Evolutionary conservation across 2,797 vertebrate species (phyloP), one percentile per base, ranked within the genome.

Genomic region (Fratercula arctica): DNA sequence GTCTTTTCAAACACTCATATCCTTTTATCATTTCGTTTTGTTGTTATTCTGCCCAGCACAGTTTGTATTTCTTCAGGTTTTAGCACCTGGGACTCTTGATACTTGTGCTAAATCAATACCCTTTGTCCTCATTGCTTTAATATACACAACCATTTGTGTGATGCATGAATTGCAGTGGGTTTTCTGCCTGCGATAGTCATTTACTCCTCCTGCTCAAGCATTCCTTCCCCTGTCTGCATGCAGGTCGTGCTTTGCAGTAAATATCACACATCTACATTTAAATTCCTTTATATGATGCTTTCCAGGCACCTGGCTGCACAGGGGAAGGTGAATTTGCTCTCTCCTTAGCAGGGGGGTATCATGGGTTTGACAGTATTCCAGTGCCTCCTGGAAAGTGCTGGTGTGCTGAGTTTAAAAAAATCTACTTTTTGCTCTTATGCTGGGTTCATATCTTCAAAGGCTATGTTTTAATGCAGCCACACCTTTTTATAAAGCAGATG

Each of bases 51-150:
- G 93, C 95, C 95, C 89, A 85, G 94, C 33, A 92, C 82, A 87
- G 96, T 97, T 96, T 97, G 95, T 94, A 94, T 96, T 97, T 96
- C 94, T 97, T 94, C 95, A 85, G 96, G 92, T 96, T 94, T 96
- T 96, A 96, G 94, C 96, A 97, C 97, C 97, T 97, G 95, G 95
- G 95, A 97, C 92, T 95, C 96, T 94, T 77, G 92, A 93, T 95
- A 95, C 91, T 96, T 93, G 95, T 87, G 93, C 95, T 97, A 97
- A 97, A 97, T 97, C 97, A 97, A 97, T 97, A 97, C 87, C 43
- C 93, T 95, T 97, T 97, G 97, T 97, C 97, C 95, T 97, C 89
- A 92, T 97, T 95, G 96, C 92, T 97, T 97, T 97, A 97, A 97
- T 97, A 97, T 97, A 97, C 93, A 92, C 94, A 91, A 93, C 96